A percentile compares a stretch with the other conserved stretches of the same genome.
Conservation (phyloP, 2,797 vertebrate species). For the Pipistrellus nathusii region DNA sequence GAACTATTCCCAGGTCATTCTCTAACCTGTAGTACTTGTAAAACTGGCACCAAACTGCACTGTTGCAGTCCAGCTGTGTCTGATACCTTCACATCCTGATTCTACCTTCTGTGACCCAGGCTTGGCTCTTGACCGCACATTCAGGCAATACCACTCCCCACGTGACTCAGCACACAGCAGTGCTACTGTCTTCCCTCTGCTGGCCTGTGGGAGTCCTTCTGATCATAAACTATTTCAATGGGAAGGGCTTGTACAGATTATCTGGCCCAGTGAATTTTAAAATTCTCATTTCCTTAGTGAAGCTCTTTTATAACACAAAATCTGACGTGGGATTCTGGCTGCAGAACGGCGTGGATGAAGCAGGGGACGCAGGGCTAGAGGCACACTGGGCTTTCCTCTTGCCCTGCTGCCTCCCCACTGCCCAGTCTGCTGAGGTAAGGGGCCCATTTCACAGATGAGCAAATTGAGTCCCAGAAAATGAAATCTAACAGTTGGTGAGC, state of each 20-base stretch:
- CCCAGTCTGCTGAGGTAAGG: background rate
- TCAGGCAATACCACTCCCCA: background rate
- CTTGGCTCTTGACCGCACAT: background rate
- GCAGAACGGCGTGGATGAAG: background rate
- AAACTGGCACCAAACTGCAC: background rate
- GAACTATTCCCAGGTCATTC: too few species aligned
- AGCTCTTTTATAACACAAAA: background rate
- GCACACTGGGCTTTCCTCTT: background rate
- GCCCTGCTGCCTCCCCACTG: too few species aligned
- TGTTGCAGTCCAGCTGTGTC: background rate
- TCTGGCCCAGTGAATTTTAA: background rate
- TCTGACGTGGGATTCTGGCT: background rate
- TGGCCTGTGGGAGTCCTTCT: background rate
- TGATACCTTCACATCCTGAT: background rate
- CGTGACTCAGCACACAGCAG: background rate
- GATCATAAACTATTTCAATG: background rate
- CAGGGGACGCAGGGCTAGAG: background rate
- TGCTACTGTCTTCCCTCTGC: background rate
- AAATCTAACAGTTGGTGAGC: background rate
- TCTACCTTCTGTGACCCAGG: background rate
- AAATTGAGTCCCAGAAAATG: background rate
- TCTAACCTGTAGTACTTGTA: background rate
- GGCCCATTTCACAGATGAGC: conserved; percentile 4
- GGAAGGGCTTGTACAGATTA: background rate
- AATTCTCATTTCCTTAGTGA: background rate